These are phyloP conservation scores for Linhomoeus sp. DNA, from an alignment of 2,888 invertebrate species.

Conservation along the genomic window DNA sequence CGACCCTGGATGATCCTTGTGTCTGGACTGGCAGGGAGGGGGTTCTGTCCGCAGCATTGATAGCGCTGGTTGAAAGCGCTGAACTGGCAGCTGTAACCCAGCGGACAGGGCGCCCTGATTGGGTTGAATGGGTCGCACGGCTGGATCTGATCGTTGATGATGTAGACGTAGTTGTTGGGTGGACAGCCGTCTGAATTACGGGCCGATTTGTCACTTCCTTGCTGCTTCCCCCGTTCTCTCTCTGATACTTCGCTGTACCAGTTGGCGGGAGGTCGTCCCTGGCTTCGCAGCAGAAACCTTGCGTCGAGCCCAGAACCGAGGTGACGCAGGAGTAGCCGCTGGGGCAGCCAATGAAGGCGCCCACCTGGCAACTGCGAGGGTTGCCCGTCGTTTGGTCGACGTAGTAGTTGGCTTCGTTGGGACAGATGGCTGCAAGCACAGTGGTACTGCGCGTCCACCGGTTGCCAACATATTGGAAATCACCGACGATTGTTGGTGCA, in stretches of 20 bases:
- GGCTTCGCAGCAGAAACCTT: not conserved
- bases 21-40: too few species aligned
- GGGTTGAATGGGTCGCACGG: slow-evolving; percentile 18
- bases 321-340: slow-evolving; percentile 22
- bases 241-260: not conserved
- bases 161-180: slow-evolving; percentile 11
- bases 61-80: slow-evolving; percentile 9
- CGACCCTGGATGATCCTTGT: too few species aligned
- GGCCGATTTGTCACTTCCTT: not conserved
- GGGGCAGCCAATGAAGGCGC: slow-evolving; percentile 11
- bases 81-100: slow-evolving; percentile 13
- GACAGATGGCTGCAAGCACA: not conserved
- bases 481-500: slow-evolving; percentile 11
- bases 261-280: not conserved
- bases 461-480: not conserved
- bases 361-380: slow-evolving; percentile 19
- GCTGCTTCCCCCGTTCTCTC: not conserved
- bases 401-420: not conserved
- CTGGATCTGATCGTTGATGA: slow-evolving; percentile 8
- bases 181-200: slow-evolving; percentile 10
- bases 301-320: slow-evolving; percentile 1
- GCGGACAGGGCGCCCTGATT: slow-evolving; percentile 17
- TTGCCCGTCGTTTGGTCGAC: slow-evolving; percentile 10
- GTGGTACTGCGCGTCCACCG: not conserved
- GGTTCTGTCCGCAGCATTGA: not conserved